Evolutionary conservation across 1,140 invertebrate species (phyloP).

Genomic region (Lepidurus arcticus): DNA sequence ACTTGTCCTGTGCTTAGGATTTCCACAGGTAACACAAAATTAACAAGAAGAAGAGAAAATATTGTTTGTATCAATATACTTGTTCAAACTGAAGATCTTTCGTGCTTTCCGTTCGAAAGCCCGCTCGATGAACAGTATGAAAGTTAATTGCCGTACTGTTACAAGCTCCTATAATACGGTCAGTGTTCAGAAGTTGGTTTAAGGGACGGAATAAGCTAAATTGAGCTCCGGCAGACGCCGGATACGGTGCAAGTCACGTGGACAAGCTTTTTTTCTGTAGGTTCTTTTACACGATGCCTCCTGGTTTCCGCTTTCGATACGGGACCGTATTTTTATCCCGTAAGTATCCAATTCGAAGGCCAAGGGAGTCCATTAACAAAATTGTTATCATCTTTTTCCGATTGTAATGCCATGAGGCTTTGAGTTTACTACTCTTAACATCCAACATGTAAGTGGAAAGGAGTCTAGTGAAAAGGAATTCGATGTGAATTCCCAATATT

Average conservation of each 20-base stretch:
- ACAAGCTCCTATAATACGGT: background rate
- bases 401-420: background rate
- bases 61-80: background rate
- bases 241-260: background rate
- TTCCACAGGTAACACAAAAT: background rate
- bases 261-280: background rate
- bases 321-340: too few relatives aligned
- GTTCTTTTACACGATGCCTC: too few relatives aligned
- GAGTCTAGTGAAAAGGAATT: too few relatives aligned
- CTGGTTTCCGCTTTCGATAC: too few relatives aligned
- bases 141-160: background rate
- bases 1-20: background rate
- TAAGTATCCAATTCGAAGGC: too few relatives aligned
- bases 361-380: too few relatives aligned
- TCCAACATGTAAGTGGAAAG: too few relatives aligned
- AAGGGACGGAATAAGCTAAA: background rate
- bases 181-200: background rate
- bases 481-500: too few relatives aligned
- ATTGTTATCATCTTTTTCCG: background rate
- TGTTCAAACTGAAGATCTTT: background rate
- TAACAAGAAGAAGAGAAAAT: background rate
- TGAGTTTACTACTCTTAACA: too few relatives aligned
- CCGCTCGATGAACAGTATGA: background rate
- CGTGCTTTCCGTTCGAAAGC: background rate
- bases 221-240: background rate